Percentiles rank a stretch among this genome's conserved stretches.
Evolutionary conservation across 2,797 vertebrate genomes (phyloP).

Genomic region (Emys orbicularis): DNA sequence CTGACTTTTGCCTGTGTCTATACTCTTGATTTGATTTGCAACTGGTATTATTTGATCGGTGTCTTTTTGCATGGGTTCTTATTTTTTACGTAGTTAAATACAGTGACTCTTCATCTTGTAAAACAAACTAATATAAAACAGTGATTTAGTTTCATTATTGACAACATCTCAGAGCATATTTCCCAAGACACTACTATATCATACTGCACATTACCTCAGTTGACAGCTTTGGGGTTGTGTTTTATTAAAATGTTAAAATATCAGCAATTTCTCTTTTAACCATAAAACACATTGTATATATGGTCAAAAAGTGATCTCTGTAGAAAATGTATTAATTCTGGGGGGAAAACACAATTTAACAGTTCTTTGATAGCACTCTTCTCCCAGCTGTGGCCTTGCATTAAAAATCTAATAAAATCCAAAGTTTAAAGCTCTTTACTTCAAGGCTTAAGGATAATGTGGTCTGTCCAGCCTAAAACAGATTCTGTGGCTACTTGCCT

Average conservation of each 20-base stretch:
- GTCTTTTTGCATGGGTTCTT: neutral
- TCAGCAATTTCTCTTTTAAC: constrained; percentile 41
- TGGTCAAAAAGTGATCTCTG: neutral
- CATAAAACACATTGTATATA: neutral
- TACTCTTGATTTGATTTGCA: constrained; percentile 23
- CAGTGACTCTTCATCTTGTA: constrained; percentile 37
- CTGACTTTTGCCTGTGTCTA: neutral
- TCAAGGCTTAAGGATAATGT: neutral
- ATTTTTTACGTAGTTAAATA: constrained; percentile 33
- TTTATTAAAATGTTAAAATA: constrained; percentile 67
- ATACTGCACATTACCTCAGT: constrained; percentile 4
- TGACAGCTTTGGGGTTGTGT: constrained; percentile 33
- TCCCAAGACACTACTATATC: constrained; percentile 53
- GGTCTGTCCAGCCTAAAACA: neutral
- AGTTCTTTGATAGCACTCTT: neutral
- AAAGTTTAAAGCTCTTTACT: neutral
- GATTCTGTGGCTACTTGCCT: neutral
- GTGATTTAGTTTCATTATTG: constrained; percentile 55
- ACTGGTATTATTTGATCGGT: neutral
- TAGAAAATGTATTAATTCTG: constrained; percentile 21
- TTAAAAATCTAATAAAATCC: neutral
- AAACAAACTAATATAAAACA: constrained; percentile 39
- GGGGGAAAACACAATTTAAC: neutral
- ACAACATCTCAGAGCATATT: constrained; percentile 40
- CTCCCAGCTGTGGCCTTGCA: neutral